Conservation (phyloP, 2,797 vertebrate species). For the Lagodon rhomboides region DNA sequence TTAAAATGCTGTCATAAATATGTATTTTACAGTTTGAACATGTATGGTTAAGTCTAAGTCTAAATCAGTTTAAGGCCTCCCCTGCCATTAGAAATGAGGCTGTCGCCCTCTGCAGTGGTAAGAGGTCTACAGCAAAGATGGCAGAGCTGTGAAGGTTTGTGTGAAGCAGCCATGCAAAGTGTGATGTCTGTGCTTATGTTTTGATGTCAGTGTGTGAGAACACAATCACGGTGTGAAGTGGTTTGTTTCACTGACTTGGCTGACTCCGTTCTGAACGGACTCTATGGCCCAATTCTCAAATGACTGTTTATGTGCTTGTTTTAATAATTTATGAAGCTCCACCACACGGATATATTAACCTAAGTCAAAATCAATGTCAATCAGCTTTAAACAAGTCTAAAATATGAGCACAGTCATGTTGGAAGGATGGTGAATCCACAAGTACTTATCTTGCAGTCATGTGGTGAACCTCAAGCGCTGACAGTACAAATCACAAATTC, state of each 20-base stretch:
- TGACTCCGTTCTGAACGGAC: slow-evolving; percentile 6
- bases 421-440: slow-evolving; percentile 3
- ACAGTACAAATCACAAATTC: not conserved
- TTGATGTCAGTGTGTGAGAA: slow-evolving; percentile 38
- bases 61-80: not conserved
- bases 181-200: slow-evolving; percentile 57
- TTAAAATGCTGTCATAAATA: not conserved
- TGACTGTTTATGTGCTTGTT: not conserved
- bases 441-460: not conserved
- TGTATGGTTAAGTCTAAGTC: not conserved
- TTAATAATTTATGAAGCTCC: not conserved
- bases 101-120: slow-evolving; percentile 4
- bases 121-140: slow-evolving; percentile 21
- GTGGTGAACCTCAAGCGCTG: not conserved
- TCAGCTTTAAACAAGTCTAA: not conserved
- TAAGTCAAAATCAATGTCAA: not conserved
- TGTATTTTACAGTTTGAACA: not conserved
- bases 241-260: slow-evolving; percentile 28
- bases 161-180: slow-evolving; percentile 40
- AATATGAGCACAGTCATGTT: not conserved
- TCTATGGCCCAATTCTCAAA: not conserved
- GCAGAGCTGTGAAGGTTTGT: slow-evolving; percentile 22
- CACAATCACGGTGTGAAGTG: slow-evolving; percentile 34
- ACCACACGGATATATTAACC: not conserved
- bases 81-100: not conserved